Percentiles rank a stretch among this genome's conserved stretches.
Conservation (phyloP, 2,797 vertebrate genomes). For the Distichodus sexfasciatus region DNA sequence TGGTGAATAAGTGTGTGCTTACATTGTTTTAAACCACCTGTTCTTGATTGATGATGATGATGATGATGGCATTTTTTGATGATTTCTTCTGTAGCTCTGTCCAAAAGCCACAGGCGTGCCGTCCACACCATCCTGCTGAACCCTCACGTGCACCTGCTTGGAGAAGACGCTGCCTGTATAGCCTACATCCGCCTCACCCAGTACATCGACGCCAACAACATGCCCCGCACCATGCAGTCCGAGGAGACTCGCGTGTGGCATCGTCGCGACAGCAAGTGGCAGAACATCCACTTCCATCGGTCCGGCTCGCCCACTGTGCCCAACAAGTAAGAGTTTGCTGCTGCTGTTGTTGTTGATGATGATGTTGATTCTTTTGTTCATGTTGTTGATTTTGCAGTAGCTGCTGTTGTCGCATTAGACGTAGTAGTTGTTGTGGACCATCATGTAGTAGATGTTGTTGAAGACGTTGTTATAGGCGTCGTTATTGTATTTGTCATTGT, state of each 20-base stretch:
- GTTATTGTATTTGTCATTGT: no score
- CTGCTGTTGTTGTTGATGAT: no score
- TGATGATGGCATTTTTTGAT: background rate
- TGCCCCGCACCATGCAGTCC: slow-evolving; percentile 96
- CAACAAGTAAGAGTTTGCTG: slow-evolving; percentile 91
- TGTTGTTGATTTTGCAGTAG: no score
- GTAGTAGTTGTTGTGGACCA: no score
- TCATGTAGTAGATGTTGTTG: no score
- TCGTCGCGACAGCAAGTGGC: slow-evolving; percentile 95
- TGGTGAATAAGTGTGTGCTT: no score
- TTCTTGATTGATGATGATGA: no score
- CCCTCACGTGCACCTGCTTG: slow-evolving; percentile 94
- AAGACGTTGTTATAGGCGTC: no score
- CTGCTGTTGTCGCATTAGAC: no score
- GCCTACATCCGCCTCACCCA: slow-evolving; percentile 95
- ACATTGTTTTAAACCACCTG: no score
- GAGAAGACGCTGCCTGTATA: slow-evolving; percentile 94
- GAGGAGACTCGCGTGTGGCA: slow-evolving; percentile 98
- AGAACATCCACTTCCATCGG: slow-evolving; percentile 97
- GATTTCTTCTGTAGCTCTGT: slow-evolving; percentile 75
- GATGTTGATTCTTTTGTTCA: no score
- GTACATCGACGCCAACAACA: slow-evolving; percentile 84
- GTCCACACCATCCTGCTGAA: slow-evolving; percentile 97
- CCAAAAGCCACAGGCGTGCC: slow-evolving; percentile 81
- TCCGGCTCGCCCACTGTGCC: slow-evolving; percentile 92